Evolutionary conservation across 1,140 invertebrate species (phyloP), one percentile per base, ranked within the genome.

Genomic region (Aleiodes sp.): DNA sequence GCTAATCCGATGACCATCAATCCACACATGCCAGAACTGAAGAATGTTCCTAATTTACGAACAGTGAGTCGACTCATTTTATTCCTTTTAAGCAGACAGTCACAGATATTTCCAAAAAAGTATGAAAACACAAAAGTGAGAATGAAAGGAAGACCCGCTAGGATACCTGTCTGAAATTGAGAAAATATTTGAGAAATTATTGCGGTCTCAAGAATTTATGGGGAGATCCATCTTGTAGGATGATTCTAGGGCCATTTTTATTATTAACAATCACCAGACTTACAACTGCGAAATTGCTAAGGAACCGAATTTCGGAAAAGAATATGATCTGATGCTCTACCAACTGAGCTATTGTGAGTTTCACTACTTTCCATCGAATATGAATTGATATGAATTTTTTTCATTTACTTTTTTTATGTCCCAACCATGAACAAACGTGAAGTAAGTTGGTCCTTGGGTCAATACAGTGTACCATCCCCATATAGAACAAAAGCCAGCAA

Each of bases 401-500:
- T n/a, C n/a, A 65, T 14, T 85, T 84, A 94, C 94, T 77, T 89
- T 87, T 83, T 89, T 86, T 24, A 95, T 91, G 73, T 94, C 88
- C 86, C 92, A 94, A 70, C 93, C 90, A 60, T 95, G 89, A 29
- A 95, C 90, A 73, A 91, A 88, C 46, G 91, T 91, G 77, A 96
- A 90, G 80, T 94, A 96, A 1, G 92, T 93, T 0, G 95, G 95
- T 2, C 94, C 88, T 74, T 93, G 90, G 1, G 92, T 94, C 78
- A 95, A 89, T 68, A 95, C 84, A 0, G 92, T 95, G 73, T 95
- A 94, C 57, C 94, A 88, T 3, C 92, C 93, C 94, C 94, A 96
- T 78, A 93, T 91, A 68, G 92, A 91, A 16, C 92, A 92, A 86
- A 92, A 92, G 78, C 96, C 93, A 1, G 90, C 90, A 3, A 92